Evolutionary conservation across 2,113 vertebrate species (phyloP), one percentile per base, ranked within the genome.

Genomic region (Pterophyllum scalare): DNA sequence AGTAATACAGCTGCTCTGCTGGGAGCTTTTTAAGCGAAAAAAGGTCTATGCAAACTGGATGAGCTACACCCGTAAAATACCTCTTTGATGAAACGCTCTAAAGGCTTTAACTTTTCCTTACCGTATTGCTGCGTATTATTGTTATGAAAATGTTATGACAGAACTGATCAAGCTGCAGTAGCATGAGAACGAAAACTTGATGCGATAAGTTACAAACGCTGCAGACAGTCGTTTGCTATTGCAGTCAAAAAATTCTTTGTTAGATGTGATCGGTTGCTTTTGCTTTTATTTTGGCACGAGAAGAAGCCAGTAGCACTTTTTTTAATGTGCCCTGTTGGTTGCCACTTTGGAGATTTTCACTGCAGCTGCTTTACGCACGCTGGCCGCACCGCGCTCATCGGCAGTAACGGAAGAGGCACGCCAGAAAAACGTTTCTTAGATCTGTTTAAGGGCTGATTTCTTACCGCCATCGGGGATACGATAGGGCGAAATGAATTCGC

Each of bases 301-400:
- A 43, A 57, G 19, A 75, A 60, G n/a, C 20, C 54, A 52, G 12
- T 8, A n/a, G 74, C 75, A 4, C 79, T 77, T 87, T 64, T 46
- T 49, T 38, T 38, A 38, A 38, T 72, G 46, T 28, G 59, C 81
- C 26, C 54, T 28, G 35, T 31, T n/a, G 40, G 60, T 67, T n/a
- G 54, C 31, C 81, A 64, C n/a, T 59, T 77, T 56, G 83, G 72
- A 84, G 54, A 58, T 79, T 14, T 83, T 56, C 62, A 59, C 81
- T 87, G 91, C 90, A 93, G 88, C 89, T 79, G 87, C 80, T 89
- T 90, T 43, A 89, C 89, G 90, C 91, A 59, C 86, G 82, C 79
- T 22, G 59, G 54, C 56, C 35, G 79, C 75, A 59, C 28, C 67
- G 59, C 65, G 84, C 82, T 40, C 86, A 72, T 62, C 82, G 20